Evolutionary conservation across 2,113 vertebrate species (phyloP).

Genomic region (Dasyornis broadbenti): DNA sequence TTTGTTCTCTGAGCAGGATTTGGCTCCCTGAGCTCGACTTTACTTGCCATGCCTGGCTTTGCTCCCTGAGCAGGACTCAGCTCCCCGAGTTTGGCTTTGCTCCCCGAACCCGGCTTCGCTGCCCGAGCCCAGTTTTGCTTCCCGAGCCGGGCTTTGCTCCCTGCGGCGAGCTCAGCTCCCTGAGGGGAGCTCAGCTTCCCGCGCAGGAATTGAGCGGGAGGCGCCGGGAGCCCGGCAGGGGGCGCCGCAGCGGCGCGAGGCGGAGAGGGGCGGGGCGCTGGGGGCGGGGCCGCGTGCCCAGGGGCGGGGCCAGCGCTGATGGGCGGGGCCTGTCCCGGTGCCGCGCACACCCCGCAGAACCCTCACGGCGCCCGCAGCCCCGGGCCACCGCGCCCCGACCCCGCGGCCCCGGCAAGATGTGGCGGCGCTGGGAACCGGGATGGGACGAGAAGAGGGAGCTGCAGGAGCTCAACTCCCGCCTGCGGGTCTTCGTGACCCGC

Average conservation of each 20-base stretch:
- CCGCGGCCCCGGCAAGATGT: neutral
- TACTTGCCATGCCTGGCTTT: neutral
- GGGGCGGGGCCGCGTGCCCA: neutral
- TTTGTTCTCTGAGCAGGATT: neutral
- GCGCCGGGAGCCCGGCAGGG: neutral
- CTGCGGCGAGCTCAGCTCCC: no score
- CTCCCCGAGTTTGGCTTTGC: accelerated
- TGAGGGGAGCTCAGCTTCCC: neutral
- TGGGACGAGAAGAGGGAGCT: slow-evolving; percentile 37
- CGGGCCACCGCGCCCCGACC: neutral
- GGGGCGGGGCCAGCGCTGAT: neutral
- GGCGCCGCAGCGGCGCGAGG: neutral
- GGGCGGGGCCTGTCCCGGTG: neutral
- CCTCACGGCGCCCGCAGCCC: neutral
- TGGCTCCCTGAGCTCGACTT: neutral
- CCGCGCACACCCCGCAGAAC: neutral
- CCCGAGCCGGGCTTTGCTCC: neutral
- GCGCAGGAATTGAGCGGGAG: neutral
- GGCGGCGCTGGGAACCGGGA: neutral
- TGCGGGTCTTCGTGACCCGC: slow-evolving; percentile 82
- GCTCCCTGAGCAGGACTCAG: accelerated
- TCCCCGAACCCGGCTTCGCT: accelerated
- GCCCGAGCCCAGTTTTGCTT: neutral
- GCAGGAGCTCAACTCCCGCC: slow-evolving; percentile 81
- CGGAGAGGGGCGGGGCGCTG: neutral